phyloP scores from a whole-genome alignment of 2,113 vertebrate species.

The Gallinago media region DNA sequence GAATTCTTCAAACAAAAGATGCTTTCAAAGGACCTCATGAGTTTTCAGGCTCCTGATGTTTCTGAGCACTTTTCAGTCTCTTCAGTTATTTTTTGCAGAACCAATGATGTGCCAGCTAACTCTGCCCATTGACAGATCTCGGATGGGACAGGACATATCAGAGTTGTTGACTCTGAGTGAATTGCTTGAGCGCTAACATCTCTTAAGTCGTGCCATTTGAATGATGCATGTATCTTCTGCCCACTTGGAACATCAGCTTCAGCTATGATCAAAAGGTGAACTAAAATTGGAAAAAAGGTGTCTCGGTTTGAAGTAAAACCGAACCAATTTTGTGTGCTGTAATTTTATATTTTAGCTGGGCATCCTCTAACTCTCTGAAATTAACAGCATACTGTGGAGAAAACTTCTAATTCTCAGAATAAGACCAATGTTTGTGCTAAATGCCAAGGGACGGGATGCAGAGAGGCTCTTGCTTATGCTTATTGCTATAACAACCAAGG shows the following conservation, averaged over 20 bases:
- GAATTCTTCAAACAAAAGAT: background rate
- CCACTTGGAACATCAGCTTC: background rate
- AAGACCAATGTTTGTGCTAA: too few relatives aligned
- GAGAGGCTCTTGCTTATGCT: too few relatives aligned
- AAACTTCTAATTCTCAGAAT: too few relatives aligned
- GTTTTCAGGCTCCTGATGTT: background rate
- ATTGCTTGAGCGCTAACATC: background rate
- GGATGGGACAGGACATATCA: background rate
- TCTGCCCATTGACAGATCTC: background rate
- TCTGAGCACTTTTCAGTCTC: background rate
- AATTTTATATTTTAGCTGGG: too few relatives aligned
- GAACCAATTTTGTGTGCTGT: too few relatives aligned
- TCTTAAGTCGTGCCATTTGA: background rate
- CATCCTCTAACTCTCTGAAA: too few relatives aligned
- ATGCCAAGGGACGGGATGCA: too few relatives aligned
- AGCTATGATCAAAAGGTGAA: background rate
- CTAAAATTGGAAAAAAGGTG: background rate
- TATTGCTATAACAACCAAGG: too few relatives aligned
- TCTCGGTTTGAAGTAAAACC: too few relatives aligned
- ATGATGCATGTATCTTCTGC: background rate
- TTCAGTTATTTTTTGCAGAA: background rate
- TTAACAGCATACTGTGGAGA: too few relatives aligned
- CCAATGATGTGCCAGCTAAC: background rate
- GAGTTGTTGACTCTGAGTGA: background rate
- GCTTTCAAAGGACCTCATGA: background rate